Base-by-base conservation (phyloP, 2,888 invertebrate genomes). In the Hemicrepidius hirtus region DNA sequence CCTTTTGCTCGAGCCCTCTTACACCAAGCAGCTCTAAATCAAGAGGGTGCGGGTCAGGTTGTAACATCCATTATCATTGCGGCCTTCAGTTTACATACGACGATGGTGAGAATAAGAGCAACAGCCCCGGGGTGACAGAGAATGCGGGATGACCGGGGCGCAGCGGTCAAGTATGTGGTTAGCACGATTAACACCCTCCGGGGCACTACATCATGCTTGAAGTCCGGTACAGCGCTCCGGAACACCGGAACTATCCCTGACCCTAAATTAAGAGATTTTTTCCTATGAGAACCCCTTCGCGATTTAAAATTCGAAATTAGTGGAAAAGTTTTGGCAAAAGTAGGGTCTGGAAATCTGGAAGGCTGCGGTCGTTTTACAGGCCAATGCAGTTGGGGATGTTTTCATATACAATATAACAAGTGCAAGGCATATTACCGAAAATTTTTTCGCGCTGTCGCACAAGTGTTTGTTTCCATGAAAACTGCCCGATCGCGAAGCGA, bases 161-260 rank as follows among this genome's bases (percentile, higher is more conserved):
- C 65, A 65, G 68, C 59, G 74, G 74, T 74, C 68, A 71, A 74
- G 74, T 71, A 64, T 73, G 71, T 59, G 74, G 74, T 74, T 64
- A 62, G 60, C 66, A 50, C 74, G 62, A 74, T 74, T 71, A 74
- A 74, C 73, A 70, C 66, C 69, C 73, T 74, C 53, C 53, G 66
- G 70, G 60, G 62, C 67, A 68, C 60, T 74, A 53, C 66, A 66
- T 66, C 71, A 66, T 66, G 66, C 60, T 71, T 41, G 35, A 67
- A 67, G 67, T 71, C 68, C 68, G 49, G 68, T 60, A 60, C 68
- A 59, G 21, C 57, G 68, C 35, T 60, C 60, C 49, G 57, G 57
- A 66, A 66, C 60, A 50, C 68, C 68, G 59, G 59, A 68, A 68
- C 59, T 60, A 53, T 66, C 55, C 64, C 46, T 63, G 64, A 37